Conservation (phyloP, 2,113 vertebrate genomes). For the Myocastor coypus region DNA sequence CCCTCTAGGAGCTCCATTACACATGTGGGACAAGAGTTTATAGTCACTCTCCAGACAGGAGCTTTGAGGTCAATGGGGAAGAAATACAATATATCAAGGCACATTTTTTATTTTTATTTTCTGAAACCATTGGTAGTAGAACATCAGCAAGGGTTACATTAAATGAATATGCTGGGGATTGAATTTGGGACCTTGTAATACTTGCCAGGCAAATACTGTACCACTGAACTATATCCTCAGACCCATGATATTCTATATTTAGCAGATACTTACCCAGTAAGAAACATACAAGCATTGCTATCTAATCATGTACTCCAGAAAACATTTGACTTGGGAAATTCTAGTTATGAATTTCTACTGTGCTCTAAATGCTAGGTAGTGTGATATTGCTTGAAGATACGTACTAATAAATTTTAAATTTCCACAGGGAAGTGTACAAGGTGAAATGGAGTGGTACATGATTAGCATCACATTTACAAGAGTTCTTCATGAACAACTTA, state of each 20-base stretch:
- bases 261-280: background rate
- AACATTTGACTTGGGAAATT: constrained; percentile 38
- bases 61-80: background rate
- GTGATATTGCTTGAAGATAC: background rate
- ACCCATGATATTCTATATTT: background rate
- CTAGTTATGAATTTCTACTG: background rate
- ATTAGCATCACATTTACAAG: constrained; percentile 29
- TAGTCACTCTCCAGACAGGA: background rate
- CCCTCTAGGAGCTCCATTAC: background rate
- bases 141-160: background rate
- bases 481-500: constrained; percentile 56
- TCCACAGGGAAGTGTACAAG: background rate
- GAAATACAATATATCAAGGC: background rate
- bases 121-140: background rate
- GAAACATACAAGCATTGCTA: background rate
- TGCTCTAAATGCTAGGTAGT: background rate
- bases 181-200: too few relatives aligned
- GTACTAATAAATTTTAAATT: constrained; percentile 27
- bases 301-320: background rate
- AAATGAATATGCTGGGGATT: too few relatives aligned
- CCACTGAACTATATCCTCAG: too few relatives aligned
- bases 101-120: background rate
- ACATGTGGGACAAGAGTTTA: background rate
- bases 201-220: too few relatives aligned
- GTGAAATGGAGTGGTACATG: constrained; percentile 44